phyloP scores from a whole-genome alignment of 2,113 vertebrate species.

The Lophura nycthemera region DNA sequence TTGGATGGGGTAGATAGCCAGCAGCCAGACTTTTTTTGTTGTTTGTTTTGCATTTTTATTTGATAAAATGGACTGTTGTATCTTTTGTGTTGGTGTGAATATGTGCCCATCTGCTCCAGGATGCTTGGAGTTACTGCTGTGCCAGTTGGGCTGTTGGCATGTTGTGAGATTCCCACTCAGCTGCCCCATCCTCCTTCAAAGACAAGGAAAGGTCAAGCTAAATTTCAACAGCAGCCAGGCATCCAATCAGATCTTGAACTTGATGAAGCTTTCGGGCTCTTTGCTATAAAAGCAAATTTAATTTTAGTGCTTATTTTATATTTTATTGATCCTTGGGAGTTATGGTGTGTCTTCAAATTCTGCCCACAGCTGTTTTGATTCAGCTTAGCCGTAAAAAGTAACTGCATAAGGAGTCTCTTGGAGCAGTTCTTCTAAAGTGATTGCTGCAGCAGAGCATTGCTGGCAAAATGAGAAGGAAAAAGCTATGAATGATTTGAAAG shows the following conservation, averaged over 20 bases:
- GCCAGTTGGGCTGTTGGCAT: constrained; percentile 25
- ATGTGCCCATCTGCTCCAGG: constrained; percentile 73
- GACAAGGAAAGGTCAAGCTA: constrained; percentile 24
- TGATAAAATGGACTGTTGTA: neutral
- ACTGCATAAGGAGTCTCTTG: neutral
- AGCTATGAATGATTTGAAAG: neutral
- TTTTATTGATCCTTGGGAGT: neutral
- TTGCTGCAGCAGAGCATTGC: neutral
- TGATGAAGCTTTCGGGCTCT: constrained; percentile 9
- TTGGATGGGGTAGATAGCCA: constrained; percentile 40
- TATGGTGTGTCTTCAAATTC: neutral
- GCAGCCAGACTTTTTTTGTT: constrained; percentile 45
- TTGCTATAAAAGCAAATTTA: neutral
- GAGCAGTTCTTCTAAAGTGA: neutral
- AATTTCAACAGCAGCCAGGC: neutral
- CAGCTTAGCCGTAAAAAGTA: neutral
- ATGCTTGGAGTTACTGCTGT: constrained; percentile 16
- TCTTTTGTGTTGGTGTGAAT: constrained; percentile 75
- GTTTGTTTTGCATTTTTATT: neutral
- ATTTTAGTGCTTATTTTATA: neutral
- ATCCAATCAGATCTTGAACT: neutral
- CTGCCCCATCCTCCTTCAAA: constrained; percentile 25
- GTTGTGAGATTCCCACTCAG: neutral
- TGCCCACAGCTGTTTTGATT: neutral
- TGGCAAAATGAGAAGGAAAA: neutral